Evolutionary conservation across 2,888 invertebrate species (phyloP), one percentile per base, ranked within the genome.

Genomic region (Stenichneumon culpator): DNA sequence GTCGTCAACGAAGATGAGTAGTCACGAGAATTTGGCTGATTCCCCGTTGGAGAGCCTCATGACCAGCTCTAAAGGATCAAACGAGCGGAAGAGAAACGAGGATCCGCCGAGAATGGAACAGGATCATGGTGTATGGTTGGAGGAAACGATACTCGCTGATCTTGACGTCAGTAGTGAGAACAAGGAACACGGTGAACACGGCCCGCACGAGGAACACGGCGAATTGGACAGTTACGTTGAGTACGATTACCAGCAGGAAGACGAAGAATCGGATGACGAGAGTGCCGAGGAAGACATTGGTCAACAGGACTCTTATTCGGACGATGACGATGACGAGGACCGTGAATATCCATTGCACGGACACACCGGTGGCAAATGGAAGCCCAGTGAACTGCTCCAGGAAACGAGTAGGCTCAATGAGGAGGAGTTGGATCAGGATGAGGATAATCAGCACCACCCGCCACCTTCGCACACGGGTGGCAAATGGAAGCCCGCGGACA

Each of bases 301-400:
- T 4, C 95, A 95, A 3, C 96, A 96, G 0, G 96, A 96, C 63
- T 95, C 95, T 0, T 95, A 95, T 68, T 95, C 95, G 1, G 60
- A 63, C 39, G 95, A 96, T 36, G 90, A 90, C 63, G 91, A 91
- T 16, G 92, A 91, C 47, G 94, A 94, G n/a, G 94, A 94, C 73
- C 92, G 93, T 54, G 93, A 95, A 73, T 94, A 94, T 36, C 95
- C 96, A 7, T 95, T 95, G 1, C 93, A 94, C 52, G 94, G 95
- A 19, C 95, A 96, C 84, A 96, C 96, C 4, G 97, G 96, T 0
- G 96, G 96, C 1, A 97, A 97, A 92, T 97, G 97, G 97, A 97
- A 96, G 90, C 97, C 97, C 0, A 96, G 90, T 36, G 91, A 89
- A 82, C 89, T 92, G 22, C 88, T 89, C 4, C 88, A 90, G 78